Conservation (phyloP, 2,888 invertebrate genomes). For the Eubasilissa splendida region DNA sequence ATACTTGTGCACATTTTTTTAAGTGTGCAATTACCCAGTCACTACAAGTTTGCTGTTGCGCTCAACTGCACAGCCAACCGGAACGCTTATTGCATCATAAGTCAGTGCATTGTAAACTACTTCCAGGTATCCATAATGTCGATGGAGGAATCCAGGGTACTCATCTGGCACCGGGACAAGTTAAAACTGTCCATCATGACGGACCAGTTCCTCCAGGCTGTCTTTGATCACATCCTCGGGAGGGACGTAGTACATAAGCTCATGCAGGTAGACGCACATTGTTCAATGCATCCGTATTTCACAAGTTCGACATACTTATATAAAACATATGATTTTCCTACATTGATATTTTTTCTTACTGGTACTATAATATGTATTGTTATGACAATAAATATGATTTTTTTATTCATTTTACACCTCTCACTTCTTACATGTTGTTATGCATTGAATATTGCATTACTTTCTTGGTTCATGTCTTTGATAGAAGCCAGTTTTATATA, state of each 20-base stretch:
- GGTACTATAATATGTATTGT: too few species aligned
- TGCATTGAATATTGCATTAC: too few species aligned
- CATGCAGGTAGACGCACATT: slow-evolving; percentile 77
- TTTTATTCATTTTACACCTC: too few species aligned
- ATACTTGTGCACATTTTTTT: background rate
- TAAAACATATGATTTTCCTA: too few species aligned
- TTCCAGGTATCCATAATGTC: slow-evolving; percentile 88
- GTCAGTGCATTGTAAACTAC: slow-evolving; percentile 17
- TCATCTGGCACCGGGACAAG: slow-evolving; percentile 90
- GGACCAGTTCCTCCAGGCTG: slow-evolving; percentile 86
- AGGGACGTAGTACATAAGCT: slow-evolving; percentile 90
- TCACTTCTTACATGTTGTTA: too few species aligned
- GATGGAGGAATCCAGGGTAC: slow-evolving; percentile 87
- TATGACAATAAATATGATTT: too few species aligned
- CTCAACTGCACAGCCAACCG: background rate
- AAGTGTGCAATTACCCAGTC: background rate
- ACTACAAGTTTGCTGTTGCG: background rate
- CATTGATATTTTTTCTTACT: too few species aligned
- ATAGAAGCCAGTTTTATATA: too few species aligned
- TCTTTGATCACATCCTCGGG: slow-evolving; percentile 89
- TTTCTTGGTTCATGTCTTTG: too few species aligned
- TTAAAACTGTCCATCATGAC: slow-evolving; percentile 88
- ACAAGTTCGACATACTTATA: too few species aligned
- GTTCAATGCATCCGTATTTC: too few species aligned
- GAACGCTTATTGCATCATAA: background rate